Base-by-base conservation (phyloP, 2,797 vertebrate genomes). In the Caiman crocodilus region DNA sequence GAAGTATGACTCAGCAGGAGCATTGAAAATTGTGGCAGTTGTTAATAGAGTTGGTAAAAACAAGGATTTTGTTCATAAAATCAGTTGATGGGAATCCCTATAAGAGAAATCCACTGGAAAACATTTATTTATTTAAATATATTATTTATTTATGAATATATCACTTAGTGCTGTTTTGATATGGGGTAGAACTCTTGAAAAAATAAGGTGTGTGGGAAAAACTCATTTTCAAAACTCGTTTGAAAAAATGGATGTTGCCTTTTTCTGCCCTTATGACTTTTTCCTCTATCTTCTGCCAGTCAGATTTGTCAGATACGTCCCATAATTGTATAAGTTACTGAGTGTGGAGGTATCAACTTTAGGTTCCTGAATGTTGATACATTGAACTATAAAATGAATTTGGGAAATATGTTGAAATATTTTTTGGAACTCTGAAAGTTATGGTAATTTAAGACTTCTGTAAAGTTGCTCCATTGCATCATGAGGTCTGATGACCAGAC, bases 371-470 rank as follows among this genome's bases (percentile, higher is more conserved):
- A 69, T 2, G 58, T 3, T 17, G 65, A 3, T 58, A 78, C 30
- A 83, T 18, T 84, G 60, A 88, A 82, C 18, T 14, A 25, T 71
- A 20, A 2, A 1, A 2, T 35, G 56, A 81, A 81, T 83, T 94
- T 89, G 7, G 17, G 59, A 71, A 84, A 1, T 5, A 2, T 30
- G 12, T 55, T 82, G 50, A 17, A 92, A 90, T 28, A 60, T 76
- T 73, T 76, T 61, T 82, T 13, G 7, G 21, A 80, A 92, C 78
- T 12, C 82, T 90, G 58, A 77, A 86, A 90, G 86, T 65, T 50
- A 2, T 14, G 69, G 13, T 13, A 81, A 25, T 93, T 88, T 85
- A 82, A 18, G 30, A 84, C 58, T 26, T 35, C 56, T 58, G 14
- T 76, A 23, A 28, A 30, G 5, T 8, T 90, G 7, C 55, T 80